Conservation (phyloP, 2,888 invertebrate species). For the Sminthurinus aureus region DNA sequence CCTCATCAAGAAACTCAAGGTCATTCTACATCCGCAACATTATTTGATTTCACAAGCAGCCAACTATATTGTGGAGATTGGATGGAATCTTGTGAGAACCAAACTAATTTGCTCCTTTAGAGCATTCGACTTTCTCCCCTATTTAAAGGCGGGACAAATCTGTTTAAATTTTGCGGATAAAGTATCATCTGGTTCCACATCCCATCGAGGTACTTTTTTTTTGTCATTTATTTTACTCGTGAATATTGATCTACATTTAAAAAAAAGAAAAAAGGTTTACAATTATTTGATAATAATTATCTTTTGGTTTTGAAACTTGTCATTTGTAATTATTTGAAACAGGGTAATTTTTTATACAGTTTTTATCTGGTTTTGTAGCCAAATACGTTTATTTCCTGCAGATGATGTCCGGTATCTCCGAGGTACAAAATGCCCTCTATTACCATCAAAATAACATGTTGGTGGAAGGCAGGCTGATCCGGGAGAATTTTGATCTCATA, state of each 20-base stretch:
- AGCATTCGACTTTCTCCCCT: not conserved
- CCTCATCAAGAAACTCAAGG: not conserved
- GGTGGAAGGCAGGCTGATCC: slow-evolving; percentile 30
- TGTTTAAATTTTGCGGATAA: not conserved
- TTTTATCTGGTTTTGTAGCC: not conserved
- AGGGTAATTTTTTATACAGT: not conserved
- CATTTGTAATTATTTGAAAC: too few relatives aligned
- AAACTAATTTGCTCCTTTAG: not conserved
- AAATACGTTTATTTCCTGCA: slow-evolving; percentile 33
- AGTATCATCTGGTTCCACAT: not conserved
- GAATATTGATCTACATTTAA: not conserved
- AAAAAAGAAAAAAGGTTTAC: not conserved
- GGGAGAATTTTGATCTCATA: slow-evolving; percentile 34
- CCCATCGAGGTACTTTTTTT: not conserved
- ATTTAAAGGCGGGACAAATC: not conserved
- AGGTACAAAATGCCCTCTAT: slow-evolving; percentile 29
- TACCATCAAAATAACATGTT: slow-evolving; percentile 26
- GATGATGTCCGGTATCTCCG: slow-evolving; percentile 21
- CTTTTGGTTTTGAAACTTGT: not conserved
- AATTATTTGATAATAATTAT: too few relatives aligned
- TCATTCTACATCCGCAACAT: not conserved
- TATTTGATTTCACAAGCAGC: not conserved
- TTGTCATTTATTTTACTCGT: too few relatives aligned
- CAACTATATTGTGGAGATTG: not conserved
- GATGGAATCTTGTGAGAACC: not conserved